phyloP scores from a whole-genome alignment of 2,888 invertebrate species.

The Coelogynopora nodosa region DNA sequence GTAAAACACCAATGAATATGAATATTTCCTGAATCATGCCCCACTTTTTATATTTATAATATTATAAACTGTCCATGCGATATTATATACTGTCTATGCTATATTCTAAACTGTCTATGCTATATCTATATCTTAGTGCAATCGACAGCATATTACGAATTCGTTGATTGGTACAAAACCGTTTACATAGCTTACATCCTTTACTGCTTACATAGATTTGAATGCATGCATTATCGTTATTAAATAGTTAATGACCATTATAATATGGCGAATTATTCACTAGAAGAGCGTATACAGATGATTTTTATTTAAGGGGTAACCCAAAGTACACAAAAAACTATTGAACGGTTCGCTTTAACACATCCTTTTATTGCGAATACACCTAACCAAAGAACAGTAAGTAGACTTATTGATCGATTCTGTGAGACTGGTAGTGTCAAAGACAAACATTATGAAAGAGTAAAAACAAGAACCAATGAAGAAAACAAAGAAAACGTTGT shows the following conservation, averaged over 20 bases:
- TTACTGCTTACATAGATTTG: background rate
- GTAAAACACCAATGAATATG: no score
- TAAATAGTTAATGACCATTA: background rate
- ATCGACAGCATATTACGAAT: conserved; percentile 8
- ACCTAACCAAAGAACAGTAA: conserved; percentile 25
- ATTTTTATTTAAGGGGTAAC: conserved; percentile 19
- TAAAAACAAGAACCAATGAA: background rate
- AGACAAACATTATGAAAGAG: conserved; percentile 26
- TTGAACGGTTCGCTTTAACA: conserved; percentile 20
- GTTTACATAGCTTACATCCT: background rate
- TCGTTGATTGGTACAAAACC: background rate
- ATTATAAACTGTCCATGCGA: conserved; percentile 4
- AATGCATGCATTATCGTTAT: conserved; percentile 13
- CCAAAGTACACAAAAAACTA: background rate
- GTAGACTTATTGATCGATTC: background rate
- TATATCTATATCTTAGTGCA: background rate
- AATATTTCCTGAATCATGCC: conserved; percentile 3
- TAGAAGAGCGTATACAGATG: conserved; percentile 11
- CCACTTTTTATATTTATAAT: conserved; percentile 23
- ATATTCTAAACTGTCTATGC: conserved; percentile 12
- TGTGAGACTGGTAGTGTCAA: conserved; percentile 1
- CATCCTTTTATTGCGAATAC: conserved; percentile 27
- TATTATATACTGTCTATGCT: conserved; percentile 13
- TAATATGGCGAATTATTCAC: conserved; percentile 2
- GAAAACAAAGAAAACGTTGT: conserved; percentile 7